A percentile compares a stretch with the other conserved stretches of the same genome.
phyloP scores from a whole-genome alignment of 1,140 invertebrate genomes.

The Stegodyphus dumicola region DNA sequence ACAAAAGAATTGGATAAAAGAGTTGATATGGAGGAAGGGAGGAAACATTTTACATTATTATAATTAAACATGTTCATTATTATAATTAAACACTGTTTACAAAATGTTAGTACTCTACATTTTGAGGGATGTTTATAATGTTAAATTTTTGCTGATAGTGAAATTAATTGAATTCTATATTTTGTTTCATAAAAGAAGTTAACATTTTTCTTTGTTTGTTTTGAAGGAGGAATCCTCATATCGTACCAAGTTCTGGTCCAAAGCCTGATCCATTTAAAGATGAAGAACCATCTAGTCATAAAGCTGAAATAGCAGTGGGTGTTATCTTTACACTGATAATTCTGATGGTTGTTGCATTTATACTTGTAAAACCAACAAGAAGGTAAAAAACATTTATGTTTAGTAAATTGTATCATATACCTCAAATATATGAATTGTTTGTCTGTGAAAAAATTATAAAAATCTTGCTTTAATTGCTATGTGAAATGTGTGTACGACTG shows the following conservation, averaged over 20 bases:
- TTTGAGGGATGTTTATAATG: not conserved
- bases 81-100: too few relatives aligned
- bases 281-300: not conserved
- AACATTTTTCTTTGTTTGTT: not conserved
- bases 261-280: constrained; percentile 14
- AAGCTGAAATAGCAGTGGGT: constrained; percentile 21
- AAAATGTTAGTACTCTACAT: not conserved
- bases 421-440: too few relatives aligned
- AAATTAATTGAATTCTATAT: not conserved
- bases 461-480: too few relatives aligned
- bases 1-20: too few relatives aligned
- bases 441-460: too few relatives aligned
- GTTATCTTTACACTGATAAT: constrained; percentile 8
- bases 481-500: too few relatives aligned
- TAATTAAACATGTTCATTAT: too few relatives aligned
- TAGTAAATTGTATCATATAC: too few relatives aligned
- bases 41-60: too few relatives aligned
- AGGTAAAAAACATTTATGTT: constrained; percentile 18
- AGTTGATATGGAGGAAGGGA: too few relatives aligned
- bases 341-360: constrained; percentile 1
- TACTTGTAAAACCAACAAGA: constrained; percentile 33
- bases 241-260: not conserved
- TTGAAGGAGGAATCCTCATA: not conserved
- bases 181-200: not conserved
- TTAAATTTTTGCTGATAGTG: not conserved